phyloP scores from a whole-genome alignment of 2,797 vertebrate genomes.

The Cirrhinus molitorella region DNA sequence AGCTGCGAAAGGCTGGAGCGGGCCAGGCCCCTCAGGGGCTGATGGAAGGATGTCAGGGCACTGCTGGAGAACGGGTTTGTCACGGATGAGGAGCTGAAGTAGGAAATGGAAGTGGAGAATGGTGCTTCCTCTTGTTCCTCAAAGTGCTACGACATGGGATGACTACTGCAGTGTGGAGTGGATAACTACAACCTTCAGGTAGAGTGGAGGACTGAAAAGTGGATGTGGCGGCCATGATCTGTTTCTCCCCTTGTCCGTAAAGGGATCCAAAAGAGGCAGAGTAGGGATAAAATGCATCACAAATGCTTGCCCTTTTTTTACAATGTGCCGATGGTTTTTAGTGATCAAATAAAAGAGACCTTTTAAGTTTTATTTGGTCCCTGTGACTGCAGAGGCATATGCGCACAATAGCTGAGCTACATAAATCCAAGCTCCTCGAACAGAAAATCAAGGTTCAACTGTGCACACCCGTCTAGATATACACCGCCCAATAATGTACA shows the following conservation, averaged over 20 bases:
- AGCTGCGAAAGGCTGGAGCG: conserved; percentile 27
- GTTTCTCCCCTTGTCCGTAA: conserved; percentile 36
- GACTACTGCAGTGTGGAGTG: conserved; percentile 27
- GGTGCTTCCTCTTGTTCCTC: conserved; percentile 49
- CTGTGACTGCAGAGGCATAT: conserved; percentile 66
- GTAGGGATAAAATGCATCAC: conserved; percentile 67
- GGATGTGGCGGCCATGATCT: background rate
- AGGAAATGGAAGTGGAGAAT: conserved; percentile 32
- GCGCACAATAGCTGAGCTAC: conserved; percentile 64
- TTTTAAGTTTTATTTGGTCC: conserved; percentile 82
- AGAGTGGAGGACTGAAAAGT: conserved; percentile 33
- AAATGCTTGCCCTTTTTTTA: conserved; percentile 62
- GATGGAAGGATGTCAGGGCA: conserved; percentile 27
- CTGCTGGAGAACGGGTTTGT: conserved; percentile 32
- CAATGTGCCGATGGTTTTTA: conserved; percentile 74
- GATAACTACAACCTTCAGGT: conserved; percentile 21
- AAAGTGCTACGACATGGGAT: conserved; percentile 36
- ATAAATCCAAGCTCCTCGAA: conserved; percentile 61
- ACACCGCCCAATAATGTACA: background rate
- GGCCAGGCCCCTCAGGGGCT: conserved; percentile 20
- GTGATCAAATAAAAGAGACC: conserved; percentile 80
- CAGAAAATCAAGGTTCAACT: background rate
- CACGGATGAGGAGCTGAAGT: conserved; percentile 21
- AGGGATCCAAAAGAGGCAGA: conserved; percentile 46
- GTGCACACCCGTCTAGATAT: background rate